These are phyloP conservation scores for Capreolus pygargus DNA, from an alignment of 2,113 vertebrate species.

Conservation along the genomic window DNA sequence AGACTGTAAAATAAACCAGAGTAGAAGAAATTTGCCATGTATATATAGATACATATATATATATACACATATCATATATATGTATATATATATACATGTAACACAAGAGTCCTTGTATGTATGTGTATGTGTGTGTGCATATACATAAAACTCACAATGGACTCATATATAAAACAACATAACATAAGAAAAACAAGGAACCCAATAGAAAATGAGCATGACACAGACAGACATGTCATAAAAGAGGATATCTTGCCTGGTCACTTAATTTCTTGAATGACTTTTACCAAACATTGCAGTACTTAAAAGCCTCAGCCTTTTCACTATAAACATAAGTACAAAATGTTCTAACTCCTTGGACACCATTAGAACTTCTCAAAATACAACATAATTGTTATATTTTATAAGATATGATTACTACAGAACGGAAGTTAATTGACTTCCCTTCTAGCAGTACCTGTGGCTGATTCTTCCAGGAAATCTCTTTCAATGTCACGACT, in stretches of 20 bases:
- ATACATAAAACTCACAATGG: neutral
- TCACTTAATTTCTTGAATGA: neutral
- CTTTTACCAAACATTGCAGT: neutral
- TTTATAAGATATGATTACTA: neutral
- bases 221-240: neutral
- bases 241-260: neutral
- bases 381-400: neutral
- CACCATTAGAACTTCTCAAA: neutral
- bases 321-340: neutral
- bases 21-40: neutral
- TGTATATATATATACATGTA: neutral
- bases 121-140: neutral
- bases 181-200: neutral
- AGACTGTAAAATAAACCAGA: neutral
- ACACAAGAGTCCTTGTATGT: neutral
- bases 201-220: neutral
- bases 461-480: neutral
- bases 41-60: too few relatives aligned
- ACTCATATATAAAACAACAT: neutral
- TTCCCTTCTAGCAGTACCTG: neutral
- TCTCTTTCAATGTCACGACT: neutral
- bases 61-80: too few relatives aligned
- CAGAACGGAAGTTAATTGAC: neutral
- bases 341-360: neutral
- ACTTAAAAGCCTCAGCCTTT: neutral